Conservation (phyloP, 2,797 vertebrate genomes). For the Rhynchotus rufescens region DNA sequence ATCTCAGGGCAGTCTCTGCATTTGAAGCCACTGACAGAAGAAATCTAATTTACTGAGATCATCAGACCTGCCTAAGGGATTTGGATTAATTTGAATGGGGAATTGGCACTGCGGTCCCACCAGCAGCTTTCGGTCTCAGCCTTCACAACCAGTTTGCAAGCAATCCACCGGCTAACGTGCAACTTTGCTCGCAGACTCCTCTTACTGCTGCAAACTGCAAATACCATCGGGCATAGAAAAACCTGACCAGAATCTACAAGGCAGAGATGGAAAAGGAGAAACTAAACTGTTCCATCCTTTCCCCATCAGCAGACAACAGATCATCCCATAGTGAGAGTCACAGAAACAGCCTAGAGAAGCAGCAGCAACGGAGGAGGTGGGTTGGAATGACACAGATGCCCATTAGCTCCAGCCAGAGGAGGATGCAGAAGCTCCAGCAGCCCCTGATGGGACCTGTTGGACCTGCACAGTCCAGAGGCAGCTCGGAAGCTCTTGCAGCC, state of each 20-base stretch:
- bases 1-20: conserved; percentile 23
- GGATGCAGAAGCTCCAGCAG: fast-evolving
- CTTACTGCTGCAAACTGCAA: background rate
- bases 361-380: background rate
- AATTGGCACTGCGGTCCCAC: conserved; percentile 36
- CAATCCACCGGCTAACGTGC: background rate
- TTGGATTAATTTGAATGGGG: conserved; percentile 56
- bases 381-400: background rate
- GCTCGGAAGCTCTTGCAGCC: background rate
- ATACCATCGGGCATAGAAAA: background rate
- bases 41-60: conserved; percentile 34
- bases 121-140: background rate
- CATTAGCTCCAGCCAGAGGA: fast-evolving
- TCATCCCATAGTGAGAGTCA: background rate
- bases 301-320: background rate
- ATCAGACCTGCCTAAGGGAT: background rate
- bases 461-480: background rate
- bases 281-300: background rate
- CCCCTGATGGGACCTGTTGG: background rate
- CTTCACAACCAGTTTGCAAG: background rate
- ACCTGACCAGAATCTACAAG: background rate
- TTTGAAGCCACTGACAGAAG: conserved; percentile 41
- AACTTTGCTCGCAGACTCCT: background rate
- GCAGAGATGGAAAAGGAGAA: fast-evolving
- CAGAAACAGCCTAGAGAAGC: background rate